Evolutionary conservation across 2,113 vertebrate genomes (phyloP).

Genomic region (Amphilophus citrinellus): DNA sequence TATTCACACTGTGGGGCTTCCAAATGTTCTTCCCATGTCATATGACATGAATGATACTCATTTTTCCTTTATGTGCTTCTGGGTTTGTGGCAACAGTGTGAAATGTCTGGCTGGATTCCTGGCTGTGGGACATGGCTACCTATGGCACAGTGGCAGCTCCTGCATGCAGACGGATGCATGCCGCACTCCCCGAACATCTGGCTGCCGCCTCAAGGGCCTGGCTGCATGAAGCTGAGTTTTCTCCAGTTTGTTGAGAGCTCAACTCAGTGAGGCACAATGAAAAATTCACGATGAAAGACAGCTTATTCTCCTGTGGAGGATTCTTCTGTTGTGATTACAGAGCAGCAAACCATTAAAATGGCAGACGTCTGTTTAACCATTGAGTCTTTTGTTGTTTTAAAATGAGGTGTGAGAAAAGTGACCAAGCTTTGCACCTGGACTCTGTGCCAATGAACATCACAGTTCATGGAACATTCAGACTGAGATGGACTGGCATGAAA

Average conservation of each 20-base stretch:
- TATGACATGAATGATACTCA: not conserved
- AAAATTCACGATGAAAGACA: not conserved
- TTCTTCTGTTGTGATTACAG: not conserved
- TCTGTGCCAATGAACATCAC: not conserved
- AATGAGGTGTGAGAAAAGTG: not conserved
- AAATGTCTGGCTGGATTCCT: not conserved
- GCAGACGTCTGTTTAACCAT: constrained; percentile 6
- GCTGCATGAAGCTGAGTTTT: constrained; percentile 4
- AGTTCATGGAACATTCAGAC: not conserved
- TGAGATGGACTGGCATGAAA: not conserved
- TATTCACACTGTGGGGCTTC: not conserved
- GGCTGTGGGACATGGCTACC: not conserved
- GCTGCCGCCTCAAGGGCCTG: not conserved
- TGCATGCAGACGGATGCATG: not conserved
- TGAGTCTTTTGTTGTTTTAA: not conserved
- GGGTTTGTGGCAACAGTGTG: not conserved
- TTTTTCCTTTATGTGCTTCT: not conserved
- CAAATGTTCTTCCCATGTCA: not conserved
- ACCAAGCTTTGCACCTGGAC: not conserved
- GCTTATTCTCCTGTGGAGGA: not conserved
- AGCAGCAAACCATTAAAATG: not conserved
- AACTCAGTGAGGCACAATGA: not conserved
- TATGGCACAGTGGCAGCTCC: not conserved
- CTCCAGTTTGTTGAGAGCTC: not conserved
- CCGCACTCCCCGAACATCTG: constrained; percentile 24